Evolutionary conservation across 2,888 invertebrate genomes (phyloP), one percentile per base, ranked within the genome.

Genomic region (Proisotoma minuta): DNA sequence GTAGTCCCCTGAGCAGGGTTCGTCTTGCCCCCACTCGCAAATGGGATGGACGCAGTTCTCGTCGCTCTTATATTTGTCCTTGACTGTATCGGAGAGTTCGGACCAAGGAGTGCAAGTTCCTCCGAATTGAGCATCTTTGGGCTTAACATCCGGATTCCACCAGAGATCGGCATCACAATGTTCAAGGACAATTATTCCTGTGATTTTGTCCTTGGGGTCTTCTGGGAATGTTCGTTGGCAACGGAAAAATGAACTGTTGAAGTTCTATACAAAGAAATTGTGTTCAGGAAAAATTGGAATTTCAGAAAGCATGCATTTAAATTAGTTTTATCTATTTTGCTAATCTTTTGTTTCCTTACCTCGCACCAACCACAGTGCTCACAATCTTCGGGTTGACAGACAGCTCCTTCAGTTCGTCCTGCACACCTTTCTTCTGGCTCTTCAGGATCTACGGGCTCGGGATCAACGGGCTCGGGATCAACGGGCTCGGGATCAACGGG

Each of bases 191-290:
- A 40, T 27, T 2, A 43, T 26, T 26, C 57, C 57, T 2, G 47
- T 47, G n/a, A 57, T 57, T 23, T 28, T 26, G 15, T n/a, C 26
- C 8, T 57, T 40, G 5, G 57, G 57, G 47, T 57, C 47, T n/a
- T 8, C 8, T 12, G 57, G 57, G 27, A 57, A 15, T 2, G 47
- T 57, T 2, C 57, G 24, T 5, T 24, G n/a, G 47, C 57, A 57
- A 8, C 57, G 47, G n/a, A 26, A 8, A 12, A 22, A 57, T 57
- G 39, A 28, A 43, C 47, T 8, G 5, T 10, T 8, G 10, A 47
- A 47, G 15, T 10, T 34, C 34, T 34, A 34, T 10, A 10, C 15
- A 34, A 34, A 34, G 15, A 34, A 34, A 10, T 34, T 10, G 34
- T 10, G 15, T 34, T 34, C 8, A 10, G 8, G 15, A 10, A 34